These are phyloP conservation scores for Pterophyllum scalare DNA, from an alignment of 2,113 vertebrate species.

Conservation along the genomic window DNA sequence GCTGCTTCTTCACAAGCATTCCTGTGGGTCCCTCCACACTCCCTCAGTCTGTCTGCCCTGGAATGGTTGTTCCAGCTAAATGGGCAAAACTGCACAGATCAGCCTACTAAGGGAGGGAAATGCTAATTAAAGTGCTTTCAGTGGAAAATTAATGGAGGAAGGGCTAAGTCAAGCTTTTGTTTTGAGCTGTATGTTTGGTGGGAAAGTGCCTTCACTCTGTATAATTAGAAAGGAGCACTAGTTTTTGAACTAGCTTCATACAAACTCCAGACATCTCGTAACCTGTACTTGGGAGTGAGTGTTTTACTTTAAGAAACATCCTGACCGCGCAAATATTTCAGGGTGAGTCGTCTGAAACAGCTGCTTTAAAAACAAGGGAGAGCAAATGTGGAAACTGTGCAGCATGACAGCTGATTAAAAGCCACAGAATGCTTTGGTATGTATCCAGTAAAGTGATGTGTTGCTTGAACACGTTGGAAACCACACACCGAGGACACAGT, in stretches of 20 bases:
- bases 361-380: slow-evolving; percentile 6
- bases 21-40: slow-evolving; percentile 27
- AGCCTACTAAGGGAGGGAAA: not conserved
- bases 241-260: slow-evolving; percentile 64
- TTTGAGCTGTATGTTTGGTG: slow-evolving; percentile 38
- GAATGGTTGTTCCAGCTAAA: not conserved
- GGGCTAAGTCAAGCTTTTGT: not conserved
- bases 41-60: not conserved
- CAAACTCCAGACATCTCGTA: slow-evolving; percentile 29
- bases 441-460: not conserved
- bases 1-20: slow-evolving; percentile 67
- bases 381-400: slow-evolving; percentile 17
- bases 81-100: not conserved
- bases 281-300: slow-evolving; percentile 32
- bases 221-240: slow-evolving; percentile 60
- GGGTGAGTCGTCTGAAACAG: slow-evolving; percentile 26
- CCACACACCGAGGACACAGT: slow-evolving; percentile 10
- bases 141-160: not conserved
- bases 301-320: slow-evolving; percentile 12
- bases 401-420: slow-evolving; percentile 25
- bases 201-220: slow-evolving; percentile 44
- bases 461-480: slow-evolving; percentile 15
- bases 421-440: slow-evolving; percentile 6
- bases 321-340: not conserved
- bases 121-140: not conserved